Evolutionary conservation across 2,113 vertebrate genomes (phyloP).

Genomic region (Rhabdornis inornatus): DNA sequence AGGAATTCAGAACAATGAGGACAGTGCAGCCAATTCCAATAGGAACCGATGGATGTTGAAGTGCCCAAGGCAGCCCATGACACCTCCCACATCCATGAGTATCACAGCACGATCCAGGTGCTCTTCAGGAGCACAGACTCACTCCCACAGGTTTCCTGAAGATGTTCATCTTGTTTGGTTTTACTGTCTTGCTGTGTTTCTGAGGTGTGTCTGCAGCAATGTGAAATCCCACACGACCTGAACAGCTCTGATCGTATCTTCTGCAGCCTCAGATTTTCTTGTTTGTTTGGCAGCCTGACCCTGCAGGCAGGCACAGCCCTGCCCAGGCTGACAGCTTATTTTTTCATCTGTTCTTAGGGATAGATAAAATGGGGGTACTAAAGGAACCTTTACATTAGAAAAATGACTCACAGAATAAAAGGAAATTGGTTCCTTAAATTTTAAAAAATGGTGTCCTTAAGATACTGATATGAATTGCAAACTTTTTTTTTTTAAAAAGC

Average conservation of each 20-base stretch:
- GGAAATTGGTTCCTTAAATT: not conserved
- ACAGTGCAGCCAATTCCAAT: rapidly evolving
- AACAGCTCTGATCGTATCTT: not conserved
- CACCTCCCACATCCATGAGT: not conserved
- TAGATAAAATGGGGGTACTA: not conserved
- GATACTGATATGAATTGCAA: not conserved
- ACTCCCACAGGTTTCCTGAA: not conserved
- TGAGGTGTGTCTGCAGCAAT: not conserved
- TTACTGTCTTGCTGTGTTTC: not conserved
- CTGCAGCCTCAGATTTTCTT: not conserved
- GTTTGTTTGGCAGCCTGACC: not conserved
- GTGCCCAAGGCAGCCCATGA: not conserved
- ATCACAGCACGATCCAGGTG: not conserved
- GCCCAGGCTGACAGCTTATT: not conserved
- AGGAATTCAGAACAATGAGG: not conserved
- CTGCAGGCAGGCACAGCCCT: not conserved
- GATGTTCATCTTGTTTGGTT: not conserved
- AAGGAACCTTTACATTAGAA: not conserved
- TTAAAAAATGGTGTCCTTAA: not conserved
- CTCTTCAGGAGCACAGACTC: not conserved
- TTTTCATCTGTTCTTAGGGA: not conserved
- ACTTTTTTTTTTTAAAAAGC: not conserved
- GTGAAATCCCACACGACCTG: not conserved
- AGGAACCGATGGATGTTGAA: rapidly evolving
- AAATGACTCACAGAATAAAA: not conserved